Base-by-base conservation (phyloP, 2,888 invertebrate genomes). In the Crematogaster levior region DNA sequence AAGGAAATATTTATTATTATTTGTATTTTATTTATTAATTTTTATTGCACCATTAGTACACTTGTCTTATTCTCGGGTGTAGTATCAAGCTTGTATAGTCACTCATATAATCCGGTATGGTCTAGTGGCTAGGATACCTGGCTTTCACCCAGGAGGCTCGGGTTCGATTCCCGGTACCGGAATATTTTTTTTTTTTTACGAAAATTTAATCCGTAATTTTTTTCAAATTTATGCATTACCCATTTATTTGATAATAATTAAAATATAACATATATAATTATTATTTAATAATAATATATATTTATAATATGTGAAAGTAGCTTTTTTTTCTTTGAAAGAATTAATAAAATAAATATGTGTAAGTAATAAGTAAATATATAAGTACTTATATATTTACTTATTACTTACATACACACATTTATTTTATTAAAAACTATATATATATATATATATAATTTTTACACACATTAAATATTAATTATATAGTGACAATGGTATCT, bases 121-220 rank as follows among this genome's bases (percentile, higher is more conserved):
- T 95, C 95, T 95, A 95, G 95, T 95, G 95, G 95, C 95, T 95
- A 95, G 95, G 95, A 95, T 95, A 95, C 95, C 95, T 95, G 95
- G 95, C 94, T 95, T 94, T 95, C 95, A 95, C 95, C 95, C 95
- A 95, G 95, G 95, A 95, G 95, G 95, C 95, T 95, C 95, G 95
- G 95, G 96, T 96, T 96, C 95, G 95, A 95, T 95, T 95, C 95
- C 95, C 95, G 95, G 95, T 95, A 96, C 95, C 95, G 95, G 95
- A 96, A 95, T 73, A 92, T 95, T 95, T 90, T 89, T 80, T 61
- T 34, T 60, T 66, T 46, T 27, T 40, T 34, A 18, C 1, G 24
- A 30, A 48, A 34, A 68, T 21, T 21, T 15, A 21, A 1, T 48
- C 7, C 0, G 3, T 2, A 46, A 6, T 5, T 68, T 51, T 63